Evolutionary conservation across 2,888 invertebrate species (phyloP), one percentile per base, ranked within the genome.

Genomic region (Hipparchia sbordonii): DNA sequence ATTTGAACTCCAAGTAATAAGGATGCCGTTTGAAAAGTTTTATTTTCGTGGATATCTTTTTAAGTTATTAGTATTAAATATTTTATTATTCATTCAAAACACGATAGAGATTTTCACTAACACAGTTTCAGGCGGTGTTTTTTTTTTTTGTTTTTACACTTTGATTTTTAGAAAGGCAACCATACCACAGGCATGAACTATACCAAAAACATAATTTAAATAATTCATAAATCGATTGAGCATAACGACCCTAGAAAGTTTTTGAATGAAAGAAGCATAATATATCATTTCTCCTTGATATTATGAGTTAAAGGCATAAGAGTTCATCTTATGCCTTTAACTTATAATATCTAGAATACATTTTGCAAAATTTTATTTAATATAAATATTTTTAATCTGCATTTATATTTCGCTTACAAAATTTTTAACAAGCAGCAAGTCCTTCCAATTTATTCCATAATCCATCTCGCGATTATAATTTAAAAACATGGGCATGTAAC

Each of bases 401-500:
- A 65, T 39, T 51, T 52, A 33, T 33, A 52, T 23, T 65, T 51
- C 33, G 6, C 33, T 52, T 2, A 52, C 13, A 65, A 65, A 12
- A 12, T 63, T 33, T 65, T 54, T 54, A 39, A 57, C 57, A 45
- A 56, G 57, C 62, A 73, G 52, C 65, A 65, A 73, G 61, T 65
- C 68, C 45, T 61, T 60, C 48, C 61, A 77, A 77, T 76, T 72
- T 75, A 76, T 76, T 71, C 67, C 48, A 66, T 86, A 87, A 88
- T 87, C 86, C 85, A 83, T 86, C 86, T 85, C 81, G 76, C 85
- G 88, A 89, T 89, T 89, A 89, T 88, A 89, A 89, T 91, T 91
- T 90, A 89, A 90, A 90, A 90, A 90, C 88, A 90, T 89, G 87
- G 87, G 84, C 89, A 84, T 84, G 85, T 87, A 85, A 84, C 81